These are phyloP conservation scores for Ara ararauna DNA, from an alignment of 2,797 vertebrate species.

Conservation along the genomic window DNA sequence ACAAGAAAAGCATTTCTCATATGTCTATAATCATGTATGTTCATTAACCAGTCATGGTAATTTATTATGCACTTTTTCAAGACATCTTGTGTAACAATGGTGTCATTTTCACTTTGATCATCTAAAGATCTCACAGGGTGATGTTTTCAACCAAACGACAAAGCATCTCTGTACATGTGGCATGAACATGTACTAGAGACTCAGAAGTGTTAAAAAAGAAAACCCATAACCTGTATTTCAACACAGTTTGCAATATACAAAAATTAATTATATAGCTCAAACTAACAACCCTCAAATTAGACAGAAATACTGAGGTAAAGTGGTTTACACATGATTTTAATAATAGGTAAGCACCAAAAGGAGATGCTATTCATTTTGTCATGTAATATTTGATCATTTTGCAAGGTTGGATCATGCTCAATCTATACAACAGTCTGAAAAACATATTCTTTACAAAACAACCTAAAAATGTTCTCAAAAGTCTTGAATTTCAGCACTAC, in stretches of 20 bases:
- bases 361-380: slow-evolving; percentile 23
- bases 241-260: slow-evolving; percentile 21
- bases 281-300: slow-evolving; percentile 57
- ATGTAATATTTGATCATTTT: slow-evolving; percentile 50
- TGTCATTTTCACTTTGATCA: slow-evolving; percentile 67
- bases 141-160: slow-evolving; percentile 14
- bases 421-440: slow-evolving; percentile 29
- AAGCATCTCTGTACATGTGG: background rate
- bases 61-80: slow-evolving; percentile 49
- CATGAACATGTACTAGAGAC: background rate
- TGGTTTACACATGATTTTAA: slow-evolving; percentile 48
- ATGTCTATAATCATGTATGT: slow-evolving; percentile 53
- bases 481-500: background rate
- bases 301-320: slow-evolving; percentile 62
- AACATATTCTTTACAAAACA: background rate
- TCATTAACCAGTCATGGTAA: slow-evolving; percentile 51
- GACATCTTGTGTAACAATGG: background rate
- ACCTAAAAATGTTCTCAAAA: background rate
- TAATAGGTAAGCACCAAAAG: slow-evolving; percentile 41
- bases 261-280: slow-evolving; percentile 49
- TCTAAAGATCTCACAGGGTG: slow-evolving; percentile 11
- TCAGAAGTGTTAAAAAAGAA: background rate
- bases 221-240: background rate
- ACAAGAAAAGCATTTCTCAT: slow-evolving; percentile 35
- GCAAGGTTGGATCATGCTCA: background rate